Evolutionary conservation across 2,888 invertebrate genomes (phyloP).

Genomic region (Chloromyia formosa): DNA sequence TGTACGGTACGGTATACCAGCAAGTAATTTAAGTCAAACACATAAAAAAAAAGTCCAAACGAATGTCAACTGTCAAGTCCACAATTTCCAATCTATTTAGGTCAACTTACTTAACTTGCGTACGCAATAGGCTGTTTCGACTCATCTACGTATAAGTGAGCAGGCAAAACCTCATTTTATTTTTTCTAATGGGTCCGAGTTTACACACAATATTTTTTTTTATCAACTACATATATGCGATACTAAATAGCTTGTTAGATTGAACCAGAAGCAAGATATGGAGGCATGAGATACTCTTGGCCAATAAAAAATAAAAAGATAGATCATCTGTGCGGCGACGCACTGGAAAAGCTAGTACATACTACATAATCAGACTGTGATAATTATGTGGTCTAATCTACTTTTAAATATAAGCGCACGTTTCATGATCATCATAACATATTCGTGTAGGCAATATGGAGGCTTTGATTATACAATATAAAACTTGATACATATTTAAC

Average conservation of each 20-base stretch:
- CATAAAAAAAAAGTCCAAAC: slow-evolving; percentile 5
- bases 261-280: too few species aligned
- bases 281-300: too few species aligned
- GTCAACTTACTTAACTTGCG: slow-evolving; percentile 35
- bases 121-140: neutral
- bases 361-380: neutral
- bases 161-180: neutral
- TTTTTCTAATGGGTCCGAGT: neutral
- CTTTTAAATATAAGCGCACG: too few species aligned
- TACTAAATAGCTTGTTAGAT: too few species aligned
- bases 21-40: too few species aligned
- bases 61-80: slow-evolving; percentile 44
- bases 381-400: neutral
- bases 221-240: too few species aligned
- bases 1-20: too few species aligned
- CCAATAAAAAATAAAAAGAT: neutral
- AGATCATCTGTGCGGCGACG: neutral
- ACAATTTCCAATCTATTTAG: slow-evolving; percentile 34
- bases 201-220: neutral
- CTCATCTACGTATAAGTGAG: neutral
- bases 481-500: too few species aligned
- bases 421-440: too few species aligned
- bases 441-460: too few species aligned
- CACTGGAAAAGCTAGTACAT: neutral
- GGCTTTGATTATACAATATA: too few species aligned